A percentile compares a stretch with the other conserved stretches of the same genome.
Evolutionary conservation across 30 jellyfish, hydroid and myxozoan genomes (phyloP).

Genomic region (Hydractinia symbiolongicarpus): DNA sequence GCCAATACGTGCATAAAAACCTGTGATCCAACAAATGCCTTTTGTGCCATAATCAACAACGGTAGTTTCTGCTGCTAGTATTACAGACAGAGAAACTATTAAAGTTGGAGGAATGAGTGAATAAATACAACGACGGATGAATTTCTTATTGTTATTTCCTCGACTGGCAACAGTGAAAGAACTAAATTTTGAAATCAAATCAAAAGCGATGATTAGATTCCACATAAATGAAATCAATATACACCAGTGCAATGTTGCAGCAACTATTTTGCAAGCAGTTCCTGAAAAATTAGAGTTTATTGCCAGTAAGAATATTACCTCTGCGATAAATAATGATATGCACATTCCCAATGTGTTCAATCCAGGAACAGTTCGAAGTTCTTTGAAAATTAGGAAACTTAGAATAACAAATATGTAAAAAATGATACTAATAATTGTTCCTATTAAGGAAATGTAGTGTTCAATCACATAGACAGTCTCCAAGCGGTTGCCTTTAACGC

Average conservation of each 20-base stretch:
- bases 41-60: background rate
- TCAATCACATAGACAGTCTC: background rate
- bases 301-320: background rate
- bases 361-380: background rate
- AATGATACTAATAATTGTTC: background rate
- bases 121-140: too few species aligned
- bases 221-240: background rate
- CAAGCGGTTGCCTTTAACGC: too few species aligned
- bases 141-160: background rate
- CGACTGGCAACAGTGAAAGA: background rate
- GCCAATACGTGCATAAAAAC: background rate
- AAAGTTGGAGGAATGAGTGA: background rate
- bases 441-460: background rate
- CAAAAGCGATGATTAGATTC: background rate
- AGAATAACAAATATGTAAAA: background rate
- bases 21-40: background rate
- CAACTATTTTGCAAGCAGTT: background rate
- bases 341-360: background rate
- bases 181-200: background rate
- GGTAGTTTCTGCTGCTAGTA: background rate
- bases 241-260: constrained; percentile 1
- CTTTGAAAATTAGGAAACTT: background rate
- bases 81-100: background rate
- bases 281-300: background rate
- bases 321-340: background rate